Conservation (phyloP, 2,113 vertebrate species). For the Dryoscopus gambensis region DNA sequence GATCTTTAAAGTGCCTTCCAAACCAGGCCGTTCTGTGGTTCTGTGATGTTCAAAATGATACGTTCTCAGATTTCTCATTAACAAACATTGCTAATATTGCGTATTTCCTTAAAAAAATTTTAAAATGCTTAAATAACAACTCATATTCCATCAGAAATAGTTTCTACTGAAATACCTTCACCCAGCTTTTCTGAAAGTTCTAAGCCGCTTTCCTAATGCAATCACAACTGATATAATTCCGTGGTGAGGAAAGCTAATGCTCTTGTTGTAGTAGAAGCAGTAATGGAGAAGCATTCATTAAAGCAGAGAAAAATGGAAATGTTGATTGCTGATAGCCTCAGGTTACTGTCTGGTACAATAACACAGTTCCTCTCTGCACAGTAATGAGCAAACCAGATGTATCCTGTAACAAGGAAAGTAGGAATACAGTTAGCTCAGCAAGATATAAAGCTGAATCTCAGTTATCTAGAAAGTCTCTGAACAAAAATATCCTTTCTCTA, state of each 20-base stretch:
- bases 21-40: neutral
- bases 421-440: neutral
- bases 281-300: neutral
- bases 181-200: neutral
- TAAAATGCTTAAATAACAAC: neutral
- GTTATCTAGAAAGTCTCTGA: neutral
- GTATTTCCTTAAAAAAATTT: neutral
- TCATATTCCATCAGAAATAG: neutral
- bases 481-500: neutral
- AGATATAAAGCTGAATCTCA: neutral
- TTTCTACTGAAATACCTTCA: neutral
- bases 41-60: neutral
- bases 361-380: neutral
- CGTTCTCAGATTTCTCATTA: neutral
- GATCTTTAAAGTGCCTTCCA: neutral
- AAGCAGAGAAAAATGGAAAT: conserved; percentile 18
- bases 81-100: neutral
- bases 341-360: neutral
- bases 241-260: neutral
- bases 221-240: neutral
- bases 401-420: neutral
- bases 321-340: neutral
- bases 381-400: conserved; percentile 33
- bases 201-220: neutral
- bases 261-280: neutral